Evolutionary conservation across 2,888 invertebrate genomes (phyloP).

Genomic region (Tupiocoris notatus): DNA sequence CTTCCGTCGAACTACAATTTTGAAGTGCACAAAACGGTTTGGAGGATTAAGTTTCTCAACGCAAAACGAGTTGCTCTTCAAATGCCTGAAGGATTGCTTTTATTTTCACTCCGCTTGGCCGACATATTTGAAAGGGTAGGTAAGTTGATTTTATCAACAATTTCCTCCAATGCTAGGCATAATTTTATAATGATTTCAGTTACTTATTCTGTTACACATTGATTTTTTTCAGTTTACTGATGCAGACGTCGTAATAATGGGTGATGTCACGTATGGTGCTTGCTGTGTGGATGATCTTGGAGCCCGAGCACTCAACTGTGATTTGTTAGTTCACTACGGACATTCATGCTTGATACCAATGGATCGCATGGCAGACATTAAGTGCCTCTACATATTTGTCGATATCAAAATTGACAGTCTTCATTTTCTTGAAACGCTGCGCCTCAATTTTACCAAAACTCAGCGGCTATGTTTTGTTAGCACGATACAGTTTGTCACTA

Average conservation of each 20-base stretch:
- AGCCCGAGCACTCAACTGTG: slow-evolving; percentile 83
- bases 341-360: slow-evolving; percentile 95
- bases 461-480: slow-evolving; percentile 83
- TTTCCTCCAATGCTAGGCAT: no score
- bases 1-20: slow-evolving; percentile 96
- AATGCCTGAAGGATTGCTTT: slow-evolving; percentile 90
- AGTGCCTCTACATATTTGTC: slow-evolving; percentile 95
- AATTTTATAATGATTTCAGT: no score
- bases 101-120: slow-evolving; percentile 89
- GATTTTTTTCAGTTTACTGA: slow-evolving; percentile 71
- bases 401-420: slow-evolving; percentile 93
- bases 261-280: slow-evolving; percentile 98
- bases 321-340: slow-evolving; percentile 93
- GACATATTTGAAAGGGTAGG: slow-evolving; percentile 63
- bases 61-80: slow-evolving; percentile 90
- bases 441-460: slow-evolving; percentile 66
- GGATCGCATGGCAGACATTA: slow-evolving; percentile 73
- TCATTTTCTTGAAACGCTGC: slow-evolving; percentile 89
- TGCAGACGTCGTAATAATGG: slow-evolving; percentile 94
- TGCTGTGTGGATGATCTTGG: slow-evolving; percentile 98
- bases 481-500: slow-evolving; percentile 96
- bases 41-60: slow-evolving; percentile 83
- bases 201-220: no score
- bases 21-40: slow-evolving; percentile 96
- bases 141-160: no score